Conservation (phyloP, 2,113 vertebrate genomes). For the Coregonus clupeaformis region DNA sequence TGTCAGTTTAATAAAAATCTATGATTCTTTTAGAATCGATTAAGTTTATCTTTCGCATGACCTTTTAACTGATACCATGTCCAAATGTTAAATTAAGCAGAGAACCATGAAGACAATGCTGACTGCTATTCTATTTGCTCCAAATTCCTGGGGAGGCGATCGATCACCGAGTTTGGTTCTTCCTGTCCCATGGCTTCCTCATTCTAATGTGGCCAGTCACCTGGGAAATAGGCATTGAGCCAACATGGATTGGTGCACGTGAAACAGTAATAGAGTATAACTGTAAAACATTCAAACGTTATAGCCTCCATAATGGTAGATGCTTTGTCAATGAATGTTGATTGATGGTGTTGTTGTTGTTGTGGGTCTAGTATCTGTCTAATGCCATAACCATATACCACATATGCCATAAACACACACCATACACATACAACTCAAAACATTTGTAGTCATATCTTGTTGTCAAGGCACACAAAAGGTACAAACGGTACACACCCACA, state of each 20-base stretch:
- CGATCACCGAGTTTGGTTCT: background rate
- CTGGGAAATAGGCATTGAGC: conserved; percentile 45
- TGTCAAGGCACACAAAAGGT: background rate
- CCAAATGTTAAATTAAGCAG: background rate
- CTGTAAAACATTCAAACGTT: too few species aligned
- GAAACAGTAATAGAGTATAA: background rate
- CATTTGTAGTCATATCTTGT: too few species aligned
- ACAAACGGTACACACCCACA: background rate
- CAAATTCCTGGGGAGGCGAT: background rate
- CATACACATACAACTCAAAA: background rate
- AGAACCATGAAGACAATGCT: background rate
- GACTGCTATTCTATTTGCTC: background rate
- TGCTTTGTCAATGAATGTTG: too few species aligned
- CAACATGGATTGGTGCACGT: conserved; percentile 23
- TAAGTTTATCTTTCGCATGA: conserved; percentile 1
- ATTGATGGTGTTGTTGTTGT: too few species aligned
- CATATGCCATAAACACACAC: background rate
- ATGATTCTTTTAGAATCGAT: background rate
- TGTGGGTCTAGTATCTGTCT: too few species aligned
- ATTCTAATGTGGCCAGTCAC: conserved; percentile 19
- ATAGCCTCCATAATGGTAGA: too few species aligned
- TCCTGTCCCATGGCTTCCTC: conserved; percentile 15
- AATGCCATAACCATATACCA: too few species aligned
- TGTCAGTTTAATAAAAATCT: conserved; percentile 4
- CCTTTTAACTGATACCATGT: conserved; percentile 3